These are phyloP conservation scores for Yponomeuta malinellus DNA, from an alignment of 2,888 invertebrate species.

Conservation along the genomic window DNA sequence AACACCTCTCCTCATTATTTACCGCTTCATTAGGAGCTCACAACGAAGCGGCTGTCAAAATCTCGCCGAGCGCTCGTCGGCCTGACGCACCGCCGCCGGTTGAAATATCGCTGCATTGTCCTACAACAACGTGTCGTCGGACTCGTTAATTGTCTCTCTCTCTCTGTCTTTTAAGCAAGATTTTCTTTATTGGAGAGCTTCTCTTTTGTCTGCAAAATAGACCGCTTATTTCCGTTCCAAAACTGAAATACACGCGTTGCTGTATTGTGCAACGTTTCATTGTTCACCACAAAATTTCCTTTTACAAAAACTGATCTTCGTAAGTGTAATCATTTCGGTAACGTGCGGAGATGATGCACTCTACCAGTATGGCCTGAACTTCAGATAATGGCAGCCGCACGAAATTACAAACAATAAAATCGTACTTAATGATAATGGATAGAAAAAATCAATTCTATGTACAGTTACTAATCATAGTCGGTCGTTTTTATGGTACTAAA, in stretches of 20 bases:
- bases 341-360: conserved; percentile 55
- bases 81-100: conserved; percentile 41
- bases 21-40: conserved; percentile 73
- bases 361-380: conserved; percentile 18
- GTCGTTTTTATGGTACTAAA: conserved; percentile 39
- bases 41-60: conserved; percentile 67
- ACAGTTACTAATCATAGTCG: conserved; percentile 48
- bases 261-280: conserved; percentile 42
- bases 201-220: conserved; percentile 50
- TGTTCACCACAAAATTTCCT: conserved; percentile 47
- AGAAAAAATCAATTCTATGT: conserved; percentile 60
- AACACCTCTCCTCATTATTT: conserved; percentile 72
- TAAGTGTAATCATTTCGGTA: conserved; percentile 47
- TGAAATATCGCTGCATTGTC: conserved; percentile 68
- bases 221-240: conserved; percentile 44
- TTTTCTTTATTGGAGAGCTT: conserved; percentile 44
- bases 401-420: conserved; percentile 62
- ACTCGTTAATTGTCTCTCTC: conserved; percentile 58
- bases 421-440: conserved; percentile 53
- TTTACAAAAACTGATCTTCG: conserved; percentile 52
- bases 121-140: conserved; percentile 69
- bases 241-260: conserved; percentile 38
- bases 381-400: conserved; percentile 50
- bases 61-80: conserved; percentile 55
- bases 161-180: conserved; percentile 39